Evolutionary conservation across 2,113 vertebrate species (phyloP).

Genomic region (Pomatostomus ruficeps): DNA sequence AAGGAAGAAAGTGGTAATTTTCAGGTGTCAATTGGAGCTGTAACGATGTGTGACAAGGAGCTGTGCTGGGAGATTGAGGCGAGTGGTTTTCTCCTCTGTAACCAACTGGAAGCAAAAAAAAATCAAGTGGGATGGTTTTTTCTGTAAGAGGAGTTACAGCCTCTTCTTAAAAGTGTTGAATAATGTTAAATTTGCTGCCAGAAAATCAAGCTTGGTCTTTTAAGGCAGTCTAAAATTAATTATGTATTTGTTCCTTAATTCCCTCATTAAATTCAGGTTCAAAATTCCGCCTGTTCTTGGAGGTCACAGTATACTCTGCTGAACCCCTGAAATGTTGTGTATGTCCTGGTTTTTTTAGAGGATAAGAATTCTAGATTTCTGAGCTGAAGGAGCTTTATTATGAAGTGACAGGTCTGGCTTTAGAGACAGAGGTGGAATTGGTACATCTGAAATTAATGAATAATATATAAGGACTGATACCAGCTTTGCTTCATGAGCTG

Average conservation of each 20-base stretch:
- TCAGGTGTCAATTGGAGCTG: not conserved
- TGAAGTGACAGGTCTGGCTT: not conserved
- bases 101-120: not conserved
- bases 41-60: not conserved
- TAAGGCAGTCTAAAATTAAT: not conserved
- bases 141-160: not conserved
- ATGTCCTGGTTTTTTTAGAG: not conserved
- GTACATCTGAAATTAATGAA: conserved; percentile 1
- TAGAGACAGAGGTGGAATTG: not conserved
- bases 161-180: not conserved
- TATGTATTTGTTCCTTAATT: not conserved
- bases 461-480: conserved; percentile 22
- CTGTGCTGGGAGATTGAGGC: not conserved
- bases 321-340: not conserved
- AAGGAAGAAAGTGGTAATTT: not conserved
- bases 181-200: not conserved
- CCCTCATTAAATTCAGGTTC: not conserved
- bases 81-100: not conserved
- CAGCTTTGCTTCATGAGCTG: not conserved
- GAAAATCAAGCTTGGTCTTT: not conserved
- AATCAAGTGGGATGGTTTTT: not conserved
- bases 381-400: not conserved
- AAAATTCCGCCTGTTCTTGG: not conserved
- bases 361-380: not conserved
- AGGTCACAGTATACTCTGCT: not conserved